Base-by-base conservation (phyloP, 1,140 invertebrate species). In the Oscheius sp. region DNA sequence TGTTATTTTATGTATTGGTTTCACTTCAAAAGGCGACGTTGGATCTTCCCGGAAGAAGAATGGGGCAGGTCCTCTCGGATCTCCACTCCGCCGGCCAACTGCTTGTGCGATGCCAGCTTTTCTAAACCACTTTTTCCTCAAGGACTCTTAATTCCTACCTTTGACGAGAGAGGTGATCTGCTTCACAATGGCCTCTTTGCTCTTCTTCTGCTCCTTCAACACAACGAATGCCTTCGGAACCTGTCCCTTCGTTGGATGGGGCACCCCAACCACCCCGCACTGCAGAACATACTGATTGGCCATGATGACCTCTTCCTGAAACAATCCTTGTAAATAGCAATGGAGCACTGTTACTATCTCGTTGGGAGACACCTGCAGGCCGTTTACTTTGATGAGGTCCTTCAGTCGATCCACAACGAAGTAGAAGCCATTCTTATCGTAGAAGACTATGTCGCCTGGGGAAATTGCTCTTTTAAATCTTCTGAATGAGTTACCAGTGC, bases 361-460 rank as follows among this genome's bases (percentile, higher is more conserved):
- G 31, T 65, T 52, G 15, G 79, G 80, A 10, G 79, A 82, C 29
- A 82, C 90, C 88, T 93, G 91, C 79, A 91, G 90, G 75, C 91
- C 92, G 86, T 92, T 92, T 52, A 92, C 91, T 87, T 94, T 94
- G 70, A 95, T 94, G 18, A 95, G 87, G 82, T 94, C 92, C 80
- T 94, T 94, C 58, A 94, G 79, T 73, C 93, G 87, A 78, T 94
- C 93, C 0, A 91, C 90, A 63, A 94, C 89, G 68, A 88, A 93
- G 64, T 82, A 83, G 52, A 75, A 76, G 0, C 91, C 88, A 1
- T 91, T 87, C 7, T 87, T 80, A 75, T 93, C 91, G 67, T 89
- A 91, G 77, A 90, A 90, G 7, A 89, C 91, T 29, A 93, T 88
- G 79, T 94, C 92, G 1, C 92, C 92, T 85, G 55, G 2, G 76